Percentiles rank a stretch among this genome's conserved stretches.
These are phyloP conservation scores for Cephus runcator DNA, from an alignment of 2,888 invertebrate genomes.

Conservation along the genomic window DNA sequence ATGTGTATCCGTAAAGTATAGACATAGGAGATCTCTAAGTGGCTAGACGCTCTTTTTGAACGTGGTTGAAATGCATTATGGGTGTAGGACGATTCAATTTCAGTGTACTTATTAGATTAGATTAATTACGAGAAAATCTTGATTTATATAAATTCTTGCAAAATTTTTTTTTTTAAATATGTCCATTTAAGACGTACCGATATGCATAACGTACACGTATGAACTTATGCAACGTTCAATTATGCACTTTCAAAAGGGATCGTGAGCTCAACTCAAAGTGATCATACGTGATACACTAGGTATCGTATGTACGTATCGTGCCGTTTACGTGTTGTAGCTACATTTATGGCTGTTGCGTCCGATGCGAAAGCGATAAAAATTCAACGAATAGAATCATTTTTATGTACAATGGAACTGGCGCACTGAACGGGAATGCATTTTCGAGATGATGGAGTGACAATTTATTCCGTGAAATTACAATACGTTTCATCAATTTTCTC, in stretches of 20 bases:
- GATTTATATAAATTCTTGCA: neutral
- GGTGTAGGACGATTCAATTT: neutral
- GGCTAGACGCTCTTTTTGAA: neutral
- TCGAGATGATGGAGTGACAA: neutral
- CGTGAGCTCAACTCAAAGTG: neutral
- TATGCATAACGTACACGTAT: neutral
- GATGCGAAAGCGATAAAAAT: neutral
- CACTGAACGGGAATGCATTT: neutral
- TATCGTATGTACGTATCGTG: neutral
- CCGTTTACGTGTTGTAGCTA: neutral
- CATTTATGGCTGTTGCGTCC: neutral
- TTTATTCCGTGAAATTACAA: neutral
- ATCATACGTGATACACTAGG: neutral
- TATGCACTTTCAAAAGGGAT: neutral
- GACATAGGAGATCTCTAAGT: constrained; percentile 4
- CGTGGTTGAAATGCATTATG: neutral
- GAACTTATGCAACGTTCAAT: neutral
- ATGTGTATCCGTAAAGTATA: constrained; percentile 18
- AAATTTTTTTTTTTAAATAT: neutral
- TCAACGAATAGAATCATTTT: neutral
- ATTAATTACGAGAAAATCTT: neutral
- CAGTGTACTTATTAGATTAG: neutral
- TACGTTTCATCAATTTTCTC: too few relatives aligned
- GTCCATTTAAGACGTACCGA: neutral
- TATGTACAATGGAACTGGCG: neutral